Base-by-base conservation (phyloP, 2,888 invertebrate species). In the Pecten maximus region DNA sequence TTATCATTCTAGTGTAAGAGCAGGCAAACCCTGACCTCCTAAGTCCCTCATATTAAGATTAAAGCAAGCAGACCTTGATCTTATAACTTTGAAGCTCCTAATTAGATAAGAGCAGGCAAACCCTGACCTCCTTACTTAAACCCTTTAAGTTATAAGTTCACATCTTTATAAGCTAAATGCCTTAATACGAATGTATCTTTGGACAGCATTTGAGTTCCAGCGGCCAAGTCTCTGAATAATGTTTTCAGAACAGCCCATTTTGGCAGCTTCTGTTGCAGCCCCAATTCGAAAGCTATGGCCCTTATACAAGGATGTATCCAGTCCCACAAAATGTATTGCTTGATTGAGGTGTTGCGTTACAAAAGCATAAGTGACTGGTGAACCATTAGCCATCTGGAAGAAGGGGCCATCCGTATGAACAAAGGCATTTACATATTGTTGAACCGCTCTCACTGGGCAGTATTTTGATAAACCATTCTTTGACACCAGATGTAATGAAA, bases 131-230 rank as follows among this genome's bases (percentile, higher is more conserved):
- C 54, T 88, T n/a, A 54, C 74, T 40, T 88, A 87, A n/a, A n/a
- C n/a, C n/a, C n/a, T n/a, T n/a, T n/a, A 35, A 40, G 6, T 87
- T 35, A 10, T 39, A 40, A 87, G n/a, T 87, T 19, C 8, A 44
- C 6, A 10, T 10, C 44, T 88, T 88, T 28, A 88, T 44, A 88
- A 8, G 15, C 3, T 4, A n/a, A 88, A 88, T 16, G 44, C 35
- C 15, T 88, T 39, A 0, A 90, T 28, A 2, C 92, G 60, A 3
- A 91, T 91, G 44, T 92, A 92, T 23, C 87, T 2, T 54, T 88
- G 90, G 35, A 91, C 74, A 3, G 92, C 91, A 87, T 89, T 40
- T 19, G 92, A 92, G 28, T 91, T 91, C 92, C 91, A 92, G 15
- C 90, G 35, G 0, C 92, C 92, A 89, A 92, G 88, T 0, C 40